Conservation (phyloP, 2,888 invertebrate genomes). For the Heliconius cydno region DNA sequence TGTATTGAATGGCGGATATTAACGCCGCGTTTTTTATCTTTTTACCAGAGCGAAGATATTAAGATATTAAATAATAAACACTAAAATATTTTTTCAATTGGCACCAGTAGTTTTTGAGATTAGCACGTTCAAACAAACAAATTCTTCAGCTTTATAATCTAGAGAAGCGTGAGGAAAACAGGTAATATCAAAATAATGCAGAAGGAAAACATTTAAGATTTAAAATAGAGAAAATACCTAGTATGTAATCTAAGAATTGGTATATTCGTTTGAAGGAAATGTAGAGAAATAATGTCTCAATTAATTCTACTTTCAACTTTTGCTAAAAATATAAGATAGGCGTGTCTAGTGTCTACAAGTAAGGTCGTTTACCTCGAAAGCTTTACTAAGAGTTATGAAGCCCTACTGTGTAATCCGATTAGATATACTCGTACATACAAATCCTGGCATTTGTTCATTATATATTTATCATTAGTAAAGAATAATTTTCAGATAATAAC, state of each 20-base stretch:
- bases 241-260: neutral
- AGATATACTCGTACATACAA: neutral
- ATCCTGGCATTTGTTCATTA: neutral
- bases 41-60: too few relatives aligned
- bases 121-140: too few relatives aligned
- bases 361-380: slow-evolving; percentile 10
- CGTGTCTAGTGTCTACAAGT: slow-evolving; percentile 1
- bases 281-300: neutral
- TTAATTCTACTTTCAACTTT: neutral
- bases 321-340: neutral
- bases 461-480: neutral
- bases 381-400: neutral
- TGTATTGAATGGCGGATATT: too few relatives aligned
- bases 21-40: too few relatives aligned
- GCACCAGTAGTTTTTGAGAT: too few relatives aligned
- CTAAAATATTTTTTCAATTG: neutral
- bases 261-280: neutral
- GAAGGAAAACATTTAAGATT: too few relatives aligned
- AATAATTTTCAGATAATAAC: neutral
- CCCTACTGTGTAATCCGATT: slow-evolving; percentile 14
- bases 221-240: neutral
- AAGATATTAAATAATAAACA: too few relatives aligned
- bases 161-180: neutral
- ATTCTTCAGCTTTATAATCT: too few relatives aligned
- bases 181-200: neutral